Evolutionary conservation across 1,140 invertebrate species (phyloP), one percentile per base, ranked within the genome.

Genomic region (Heliconius nattereri): DNA sequence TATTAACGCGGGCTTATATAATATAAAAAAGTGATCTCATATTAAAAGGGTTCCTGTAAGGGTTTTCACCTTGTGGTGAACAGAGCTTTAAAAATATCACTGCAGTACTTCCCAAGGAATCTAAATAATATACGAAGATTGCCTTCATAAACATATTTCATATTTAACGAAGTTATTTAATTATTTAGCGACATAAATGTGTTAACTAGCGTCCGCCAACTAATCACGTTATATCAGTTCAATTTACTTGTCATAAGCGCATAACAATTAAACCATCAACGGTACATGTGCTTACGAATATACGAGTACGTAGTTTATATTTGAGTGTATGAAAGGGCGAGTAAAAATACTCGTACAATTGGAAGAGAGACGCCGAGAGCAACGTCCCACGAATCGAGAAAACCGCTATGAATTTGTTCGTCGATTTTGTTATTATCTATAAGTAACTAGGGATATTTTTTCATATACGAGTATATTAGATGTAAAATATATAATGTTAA

Each of bases 331-430:
- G 75, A 81, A 84, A 74, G 75, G 66, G 75, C 75, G 80, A 73
- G 82, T 83, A 78, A 82, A 85, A 83, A 83, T 85, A 32, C 32
- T 32, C 32, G 32, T 32, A 82, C 76, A 78, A 84, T 79, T 85
- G 87, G 84, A 78, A 83, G 86, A 82, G 20, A 87, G 85, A 86
- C 87, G 85, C 77, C 84, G 83, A 85, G 86, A 89, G 86, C 89
- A 88, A 90, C 86, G 88, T 87, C 86, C 88, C 87, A 87, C 83
- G 86, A 90, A 78, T 78, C 75, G 76, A 76, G 71, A 45, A 49
- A 78, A 78, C n/a, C 81, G 84, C 79, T 84, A 84, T 83, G 80
- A 73, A 8, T 37, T 35, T 71, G n/a, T 71, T 16, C 20, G 6
- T 75, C 32, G 29, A 71, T 32, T n/a, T 37, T 37, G 71, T 35